These are phyloP conservation scores for Aramus guarauna DNA, from an alignment of 2,113 vertebrate species.

Conservation along the genomic window DNA sequence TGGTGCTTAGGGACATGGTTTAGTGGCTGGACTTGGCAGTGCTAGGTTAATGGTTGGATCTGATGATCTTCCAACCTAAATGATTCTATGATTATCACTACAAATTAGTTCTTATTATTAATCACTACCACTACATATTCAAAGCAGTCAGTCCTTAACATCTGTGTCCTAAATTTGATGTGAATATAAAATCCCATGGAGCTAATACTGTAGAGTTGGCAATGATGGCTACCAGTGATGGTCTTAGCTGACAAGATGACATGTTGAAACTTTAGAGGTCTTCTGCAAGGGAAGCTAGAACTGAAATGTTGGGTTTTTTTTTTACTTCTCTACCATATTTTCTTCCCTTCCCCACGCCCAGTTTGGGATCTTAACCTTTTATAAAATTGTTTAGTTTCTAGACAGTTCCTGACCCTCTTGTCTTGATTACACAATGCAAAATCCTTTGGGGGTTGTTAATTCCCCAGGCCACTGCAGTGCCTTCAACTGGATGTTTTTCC, in stretches of 20 bases:
- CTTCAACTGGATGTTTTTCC: not conserved
- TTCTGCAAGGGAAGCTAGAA: not conserved
- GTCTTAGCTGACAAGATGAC: not conserved
- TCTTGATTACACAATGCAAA: not conserved
- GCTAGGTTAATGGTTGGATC: too few species aligned
- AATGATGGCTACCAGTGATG: not conserved
- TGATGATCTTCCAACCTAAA: too few species aligned
- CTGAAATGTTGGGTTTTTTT: not conserved
- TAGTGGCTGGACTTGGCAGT: too few species aligned
- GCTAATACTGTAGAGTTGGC: not conserved
- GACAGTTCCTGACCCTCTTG: not conserved
- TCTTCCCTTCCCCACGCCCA: not conserved
- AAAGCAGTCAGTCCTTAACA: not conserved
- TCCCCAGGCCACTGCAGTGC: not conserved
- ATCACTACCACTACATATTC: not conserved
- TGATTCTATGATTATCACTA: not conserved
- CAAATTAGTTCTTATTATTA: not conserved
- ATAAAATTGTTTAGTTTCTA: not conserved
- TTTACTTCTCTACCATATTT: not conserved
- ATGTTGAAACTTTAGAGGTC: not conserved
- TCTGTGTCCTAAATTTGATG: not conserved
- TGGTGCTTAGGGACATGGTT: too few species aligned
- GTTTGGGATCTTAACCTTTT: not conserved
- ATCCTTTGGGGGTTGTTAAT: not conserved
- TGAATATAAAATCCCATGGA: not conserved